Evolutionary conservation across 2,888 invertebrate species (phyloP).

Genomic region (Celastrina argiolus): DNA sequence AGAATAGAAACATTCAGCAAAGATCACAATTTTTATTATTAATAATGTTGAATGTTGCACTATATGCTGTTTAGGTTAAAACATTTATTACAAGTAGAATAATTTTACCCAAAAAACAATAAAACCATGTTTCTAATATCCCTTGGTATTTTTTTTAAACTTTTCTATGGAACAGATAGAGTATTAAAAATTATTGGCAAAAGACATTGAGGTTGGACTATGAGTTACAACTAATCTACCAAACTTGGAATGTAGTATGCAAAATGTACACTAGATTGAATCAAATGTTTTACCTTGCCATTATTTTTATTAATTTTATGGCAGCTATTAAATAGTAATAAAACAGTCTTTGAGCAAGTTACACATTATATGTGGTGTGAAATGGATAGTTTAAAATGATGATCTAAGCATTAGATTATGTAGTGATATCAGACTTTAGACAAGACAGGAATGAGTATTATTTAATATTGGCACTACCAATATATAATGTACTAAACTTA

Average conservation of each 20-base stretch:
- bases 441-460: neutral
- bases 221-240: neutral
- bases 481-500: neutral
- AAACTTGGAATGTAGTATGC: neutral
- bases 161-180: too few relatives aligned
- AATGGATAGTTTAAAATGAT: neutral
- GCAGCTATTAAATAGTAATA: neutral
- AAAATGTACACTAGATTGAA: neutral
- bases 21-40: neutral
- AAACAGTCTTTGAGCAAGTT: neutral
- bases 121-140: too few relatives aligned
- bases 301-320: neutral
- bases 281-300: neutral
- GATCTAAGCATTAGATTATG: neutral
- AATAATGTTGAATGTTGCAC: neutral
- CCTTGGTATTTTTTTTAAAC: too few relatives aligned
- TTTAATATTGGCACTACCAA: neutral
- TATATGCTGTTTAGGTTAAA: too few relatives aligned
- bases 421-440: neutral
- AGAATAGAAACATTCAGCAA: neutral
- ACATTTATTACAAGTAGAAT: neutral
- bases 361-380: neutral
- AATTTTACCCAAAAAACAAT: neutral
- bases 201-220: too few relatives aligned
- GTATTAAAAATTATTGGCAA: too few relatives aligned